A percentile compares a stretch with the other conserved stretches of the same genome.
Evolutionary conservation across 1,140 invertebrate species (phyloP).

Genomic region (Oedothorax gibbosus): DNA sequence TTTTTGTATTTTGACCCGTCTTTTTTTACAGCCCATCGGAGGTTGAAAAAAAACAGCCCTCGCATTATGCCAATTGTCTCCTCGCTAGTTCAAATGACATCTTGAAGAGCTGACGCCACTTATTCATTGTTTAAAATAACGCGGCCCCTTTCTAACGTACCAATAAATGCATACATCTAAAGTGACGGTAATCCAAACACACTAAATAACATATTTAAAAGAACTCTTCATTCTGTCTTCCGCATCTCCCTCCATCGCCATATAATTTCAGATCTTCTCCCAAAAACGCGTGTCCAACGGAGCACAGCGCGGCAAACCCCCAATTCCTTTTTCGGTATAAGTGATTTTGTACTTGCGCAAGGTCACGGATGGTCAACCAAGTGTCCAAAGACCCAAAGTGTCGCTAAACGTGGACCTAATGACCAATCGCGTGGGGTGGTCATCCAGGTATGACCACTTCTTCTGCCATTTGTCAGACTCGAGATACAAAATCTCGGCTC

Average conservation of each 20-base stretch:
- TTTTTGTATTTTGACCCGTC: no score
- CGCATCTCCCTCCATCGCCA: background rate
- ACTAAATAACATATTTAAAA: no score
- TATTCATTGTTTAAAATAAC: no score
- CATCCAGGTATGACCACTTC: slow-evolving; percentile 48
- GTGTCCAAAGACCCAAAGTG: slow-evolving; percentile 39
- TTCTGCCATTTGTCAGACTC: slow-evolving; percentile 53
- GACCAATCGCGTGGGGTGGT: slow-evolving; percentile 54
- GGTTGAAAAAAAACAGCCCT: no score
- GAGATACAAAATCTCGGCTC: slow-evolving; percentile 58
- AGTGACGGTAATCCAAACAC: no score
- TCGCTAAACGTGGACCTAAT: slow-evolving; percentile 58
- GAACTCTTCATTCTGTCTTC: no score
- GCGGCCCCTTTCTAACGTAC: no score
- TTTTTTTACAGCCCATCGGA: no score
- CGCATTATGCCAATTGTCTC: no score
- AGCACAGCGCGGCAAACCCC: slow-evolving; percentile 6
- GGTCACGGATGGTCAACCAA: slow-evolving; percentile 34
- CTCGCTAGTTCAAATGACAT: no score
- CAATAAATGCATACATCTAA: no score
- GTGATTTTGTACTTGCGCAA: slow-evolving; percentile 50
- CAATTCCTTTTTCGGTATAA: background rate
- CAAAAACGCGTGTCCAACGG: slow-evolving; percentile 12
- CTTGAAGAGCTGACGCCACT: no score
- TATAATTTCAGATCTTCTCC: slow-evolving; percentile 19